These are phyloP conservation scores for Lymantria dispar DNA, from an alignment of 2,888 invertebrate genomes.

Conservation along the genomic window DNA sequence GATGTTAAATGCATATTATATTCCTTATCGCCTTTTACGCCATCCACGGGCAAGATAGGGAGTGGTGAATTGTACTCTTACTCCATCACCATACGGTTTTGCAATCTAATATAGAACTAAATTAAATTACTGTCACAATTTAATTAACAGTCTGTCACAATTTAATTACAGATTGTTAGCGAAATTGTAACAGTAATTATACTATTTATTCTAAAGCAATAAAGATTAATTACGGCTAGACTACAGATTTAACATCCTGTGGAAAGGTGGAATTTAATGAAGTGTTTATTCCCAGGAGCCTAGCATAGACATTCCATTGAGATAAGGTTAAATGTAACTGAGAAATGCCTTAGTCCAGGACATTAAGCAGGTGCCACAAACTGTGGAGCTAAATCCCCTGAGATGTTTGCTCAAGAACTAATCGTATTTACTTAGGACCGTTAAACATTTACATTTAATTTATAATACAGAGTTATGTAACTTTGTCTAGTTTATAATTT, in stretches of 20 bases:
- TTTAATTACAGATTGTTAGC: too few species aligned
- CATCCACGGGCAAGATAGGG: too few species aligned
- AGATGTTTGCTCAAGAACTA: conserved; percentile 50
- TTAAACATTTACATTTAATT: conserved; percentile 49
- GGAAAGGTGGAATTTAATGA: neutral
- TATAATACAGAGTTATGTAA: conserved; percentile 41
- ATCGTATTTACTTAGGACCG: conserved; percentile 50
- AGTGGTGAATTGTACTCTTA: too few species aligned
- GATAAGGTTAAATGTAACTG: conserved; percentile 42
- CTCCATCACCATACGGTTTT: too few species aligned
- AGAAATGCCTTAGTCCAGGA: conserved; percentile 7
- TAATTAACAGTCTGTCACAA: too few species aligned
- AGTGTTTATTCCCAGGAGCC: conserved; percentile 42
- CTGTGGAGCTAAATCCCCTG: conserved; percentile 34
- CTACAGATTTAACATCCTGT: conserved; percentile 1
- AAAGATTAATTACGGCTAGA: too few species aligned
- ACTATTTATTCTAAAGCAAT: too few species aligned
- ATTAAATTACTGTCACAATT: too few species aligned
- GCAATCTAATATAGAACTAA: too few species aligned
- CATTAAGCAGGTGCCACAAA: conserved; percentile 45
- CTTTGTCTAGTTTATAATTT: conserved; percentile 11
- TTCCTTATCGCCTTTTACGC: too few species aligned
- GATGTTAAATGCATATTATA: too few species aligned
- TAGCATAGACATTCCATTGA: conserved; percentile 46
- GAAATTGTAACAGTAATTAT: too few species aligned